Evolutionary conservation across 2,888 invertebrate genomes (phyloP), one percentile per base, ranked within the genome.

Genomic region (Morpho achilles): DNA sequence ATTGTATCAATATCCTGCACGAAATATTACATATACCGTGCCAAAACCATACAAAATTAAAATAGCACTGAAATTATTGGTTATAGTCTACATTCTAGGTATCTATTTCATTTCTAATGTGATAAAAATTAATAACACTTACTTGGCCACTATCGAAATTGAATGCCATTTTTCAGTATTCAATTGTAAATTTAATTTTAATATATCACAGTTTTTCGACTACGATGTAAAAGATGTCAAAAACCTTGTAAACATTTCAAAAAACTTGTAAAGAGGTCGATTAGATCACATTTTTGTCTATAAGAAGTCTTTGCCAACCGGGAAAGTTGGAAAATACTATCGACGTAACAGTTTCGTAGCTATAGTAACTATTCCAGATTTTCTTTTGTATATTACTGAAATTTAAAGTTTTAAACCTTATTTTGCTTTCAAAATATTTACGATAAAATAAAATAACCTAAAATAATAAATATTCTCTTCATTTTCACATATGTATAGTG

Each of bases 81-180:
- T n/a, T n/a, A n/a, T n/a, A n/a, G n/a, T n/a, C n/a, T n/a, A n/a
- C n/a, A n/a, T n/a, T n/a, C n/a, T n/a, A n/a, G n/a, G n/a, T n/a
- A n/a, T n/a, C n/a, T n/a, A n/a, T n/a, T n/a, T n/a, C n/a, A n/a
- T n/a, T n/a, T n/a, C n/a, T n/a, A n/a, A n/a, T n/a, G n/a, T n/a
- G n/a, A n/a, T n/a, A n/a, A n/a, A 32, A 32, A n/a, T 45, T 45
- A 42, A 23, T n/a, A 52, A 7, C 22, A 79, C 83, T 80, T 69
- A 90, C 89, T 70, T 90, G 89, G 44, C 84, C 89, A 62, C 89
- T 89, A 61, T 88, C 84, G 73, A 90, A 90, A 71, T 87, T 84
- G 66, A 72, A 89, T 54, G 89, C 77, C 89, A 90, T 90, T 59
- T 16, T 69, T 60, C 62, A 50, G 62, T 62, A 64, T 64, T 66